Conservation (phyloP, 2,113 vertebrate species). For the Pterophyllum scalare region DNA sequence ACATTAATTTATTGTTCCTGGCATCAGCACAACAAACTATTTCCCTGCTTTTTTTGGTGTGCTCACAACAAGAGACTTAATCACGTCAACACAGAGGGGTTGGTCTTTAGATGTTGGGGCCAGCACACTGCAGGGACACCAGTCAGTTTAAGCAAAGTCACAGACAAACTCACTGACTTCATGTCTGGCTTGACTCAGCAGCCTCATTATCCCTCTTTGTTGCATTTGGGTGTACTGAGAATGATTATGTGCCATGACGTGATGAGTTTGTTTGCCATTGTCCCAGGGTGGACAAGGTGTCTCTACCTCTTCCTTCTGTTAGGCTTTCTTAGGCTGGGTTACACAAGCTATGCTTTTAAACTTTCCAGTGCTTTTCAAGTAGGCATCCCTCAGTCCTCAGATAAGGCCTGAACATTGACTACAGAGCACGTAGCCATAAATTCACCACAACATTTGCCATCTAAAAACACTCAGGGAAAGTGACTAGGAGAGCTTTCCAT, state of each 20-base stretch:
- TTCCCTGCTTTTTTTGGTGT: constrained; percentile 29
- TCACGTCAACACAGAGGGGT: constrained; percentile 26
- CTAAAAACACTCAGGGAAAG: constrained; percentile 30
- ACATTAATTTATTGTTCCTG: constrained; percentile 36
- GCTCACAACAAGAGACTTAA: constrained; percentile 10
- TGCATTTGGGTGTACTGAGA: constrained; percentile 13
- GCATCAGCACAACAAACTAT: constrained; percentile 17
- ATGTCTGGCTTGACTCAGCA: constrained; percentile 44
- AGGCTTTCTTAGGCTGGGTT: neutral
- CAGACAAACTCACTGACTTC: neutral
- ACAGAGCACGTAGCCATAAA: neutral
- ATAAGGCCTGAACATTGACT: neutral
- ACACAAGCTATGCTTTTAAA: neutral
- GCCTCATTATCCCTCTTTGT: neutral
- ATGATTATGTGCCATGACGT: constrained; percentile 43
- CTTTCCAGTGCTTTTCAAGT: constrained; percentile 37
- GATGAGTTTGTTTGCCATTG: constrained; percentile 52
- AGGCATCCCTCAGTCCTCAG: neutral
- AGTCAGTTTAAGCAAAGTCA: neutral
- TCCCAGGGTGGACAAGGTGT: constrained; percentile 63
- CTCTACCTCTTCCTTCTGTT: constrained; percentile 39
- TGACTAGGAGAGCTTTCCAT: neutral
- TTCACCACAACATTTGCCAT: neutral
- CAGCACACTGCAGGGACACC: constrained; percentile 30
- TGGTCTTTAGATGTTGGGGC: constrained; percentile 39